Base-by-base conservation (phyloP, 2,797 vertebrate genomes). In the Myripristis murdjan region DNA sequence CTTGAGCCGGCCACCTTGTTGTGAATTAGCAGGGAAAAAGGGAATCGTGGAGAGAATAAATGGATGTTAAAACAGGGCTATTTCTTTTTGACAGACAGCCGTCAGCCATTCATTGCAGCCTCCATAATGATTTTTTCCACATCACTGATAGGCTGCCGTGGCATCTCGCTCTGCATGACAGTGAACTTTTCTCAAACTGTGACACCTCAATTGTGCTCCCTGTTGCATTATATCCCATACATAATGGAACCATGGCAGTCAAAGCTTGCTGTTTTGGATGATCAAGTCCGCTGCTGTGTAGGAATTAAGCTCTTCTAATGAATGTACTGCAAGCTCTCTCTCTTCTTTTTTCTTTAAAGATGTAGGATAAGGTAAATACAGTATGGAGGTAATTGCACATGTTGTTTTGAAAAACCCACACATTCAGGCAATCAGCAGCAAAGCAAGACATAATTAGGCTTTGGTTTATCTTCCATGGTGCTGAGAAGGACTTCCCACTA, bases 71-170 rank as follows among this genome's bases (percentile, higher is more conserved):
- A 88, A 64, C 44, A 44, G 54, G 22, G 12, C 62, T n/a, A 0
- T 46, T 20, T 31, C 33, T 24, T 16, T 83, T 82, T 89, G 90
- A 94, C 77, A 87, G 89, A 88, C 89, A 93, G 87, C 87, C 89
- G 91, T 91, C 89, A 83, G 52, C 73, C 77, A 57, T 79, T 91
- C 70, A 81, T 89, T 79, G 75, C 62, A 66, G 35, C 31, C 48
- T 80, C 62, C 67, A 60, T 85, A 77, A 88, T 80, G 79, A 89
- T 66, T 81, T 81, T 63, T 59, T 67, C 77, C 73, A 73, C 74
- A 16, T 61, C 16, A 1, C 33, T 78, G 78, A 87, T 77, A 77
- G 81, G 77, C 71, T 28, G 52, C 62, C 3, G 35, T 31, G 18
- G 72, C 87, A 78, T 70, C 64, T 73, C 76, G 62, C 73, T 54